Evolutionary conservation across 1,140 invertebrate genomes (phyloP).

Genomic region (Pachypsylla venusta): DNA sequence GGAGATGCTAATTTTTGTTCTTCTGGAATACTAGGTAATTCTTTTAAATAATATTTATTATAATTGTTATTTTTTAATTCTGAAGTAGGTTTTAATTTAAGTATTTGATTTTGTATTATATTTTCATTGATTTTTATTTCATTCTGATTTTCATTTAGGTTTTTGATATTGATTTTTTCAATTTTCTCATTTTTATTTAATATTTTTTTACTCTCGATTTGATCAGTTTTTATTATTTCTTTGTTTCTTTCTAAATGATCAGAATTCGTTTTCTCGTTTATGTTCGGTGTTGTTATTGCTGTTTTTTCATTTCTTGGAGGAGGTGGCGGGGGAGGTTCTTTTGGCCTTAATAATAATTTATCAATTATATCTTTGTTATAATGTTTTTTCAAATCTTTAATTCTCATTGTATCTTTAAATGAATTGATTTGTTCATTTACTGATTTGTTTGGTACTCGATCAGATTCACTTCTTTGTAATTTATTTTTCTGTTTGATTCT

Average conservation of each 20-base stretch:
- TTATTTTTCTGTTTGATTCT: no score
- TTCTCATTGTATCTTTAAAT: neutral
- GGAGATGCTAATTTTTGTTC: constrained; percentile 1
- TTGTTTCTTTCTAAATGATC: no score
- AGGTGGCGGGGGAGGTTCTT: neutral
- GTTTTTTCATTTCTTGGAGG: neutral
- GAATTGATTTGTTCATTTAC: neutral
- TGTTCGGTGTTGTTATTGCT: neutral
- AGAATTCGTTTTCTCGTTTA: no score
- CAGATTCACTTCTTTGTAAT: constrained; percentile 1
- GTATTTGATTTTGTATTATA: neutral
- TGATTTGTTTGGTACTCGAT: neutral
- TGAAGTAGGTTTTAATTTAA: neutral
- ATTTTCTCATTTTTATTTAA: neutral
- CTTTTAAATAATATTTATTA: constrained; percentile 6
- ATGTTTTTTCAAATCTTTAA: neutral
- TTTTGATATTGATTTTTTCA: neutral
- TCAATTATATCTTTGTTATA: constrained; percentile 4
- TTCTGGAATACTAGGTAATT: neutral
- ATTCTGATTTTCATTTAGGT: neutral
- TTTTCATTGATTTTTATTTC: neutral
- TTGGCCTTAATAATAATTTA: neutral
- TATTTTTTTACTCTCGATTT: neutral
- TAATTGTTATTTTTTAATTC: neutral
- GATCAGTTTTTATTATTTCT: neutral